Evolutionary conservation across 2,888 invertebrate species (phyloP), one percentile per base, ranked within the genome.

Genomic region (Leucozona laternaria): DNA sequence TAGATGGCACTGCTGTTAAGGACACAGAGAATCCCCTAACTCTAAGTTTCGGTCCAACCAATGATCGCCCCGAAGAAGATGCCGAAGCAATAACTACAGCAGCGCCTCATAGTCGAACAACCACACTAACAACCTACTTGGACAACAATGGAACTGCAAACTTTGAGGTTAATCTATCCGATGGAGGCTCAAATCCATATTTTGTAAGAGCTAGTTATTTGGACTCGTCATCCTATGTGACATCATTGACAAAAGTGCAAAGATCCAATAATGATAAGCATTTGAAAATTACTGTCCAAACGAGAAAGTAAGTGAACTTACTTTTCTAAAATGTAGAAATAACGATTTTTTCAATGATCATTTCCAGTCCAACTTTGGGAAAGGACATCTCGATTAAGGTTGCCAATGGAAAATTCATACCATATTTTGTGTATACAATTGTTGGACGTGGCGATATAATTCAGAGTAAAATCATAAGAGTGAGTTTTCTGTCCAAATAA

Each of bases 391-490:
- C 95, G 73, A 94, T 97, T 34, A 94, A 95, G 85, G 95, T 98
- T 2, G 95, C 96, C 77, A 96, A 97, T 2, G 96, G 96, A 0
- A 94, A 95, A 88, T 94, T 95, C 0, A 93, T 98, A 93, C 95
- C 95, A 85, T 94, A 96, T 85, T 93, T 97, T 58, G 96, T 95
- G 84, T 98, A 97, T 90, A 93, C 95, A 77, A 94, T 97, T 34
- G 93, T 98, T 83, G 98, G 97, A 11, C 94, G 98, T 72, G 98
- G 98, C 0, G 96, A 98, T 90, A 95, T 98, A 48, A 93, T 97
- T 11, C 92, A 95, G 22, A 95, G 96, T 0, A 96, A 96, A 88
- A 96, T 96, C 15, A 93, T 97, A 17, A 94, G 95, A 91, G 94
- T 95, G 17, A 60, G 79, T 53, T 43, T 34, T 0, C 7, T 17